Base-by-base conservation (phyloP, 2,888 invertebrate species). In the Oscheius sp. region DNA sequence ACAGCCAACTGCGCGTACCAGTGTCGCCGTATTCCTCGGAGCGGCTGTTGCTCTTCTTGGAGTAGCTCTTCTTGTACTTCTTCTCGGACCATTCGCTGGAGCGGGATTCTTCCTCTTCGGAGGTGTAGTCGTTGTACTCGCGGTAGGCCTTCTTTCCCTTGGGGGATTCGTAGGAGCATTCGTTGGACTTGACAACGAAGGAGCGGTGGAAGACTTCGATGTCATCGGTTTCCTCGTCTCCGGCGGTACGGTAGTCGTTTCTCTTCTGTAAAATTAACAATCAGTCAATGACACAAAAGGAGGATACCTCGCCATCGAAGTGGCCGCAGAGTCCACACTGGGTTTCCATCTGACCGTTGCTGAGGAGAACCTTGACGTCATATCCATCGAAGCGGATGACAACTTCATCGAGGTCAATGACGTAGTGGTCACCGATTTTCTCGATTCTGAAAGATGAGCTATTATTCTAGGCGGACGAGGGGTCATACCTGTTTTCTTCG, bases 301-400 rank as follows among this genome's bases (percentile, higher is more conserved):
- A 49, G 29, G 3, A 29, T 49, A 74, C 79, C 74, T 84, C 81
- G 64, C 75, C 81, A 63, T 88, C 84, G 74, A 77, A 84, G 80
- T 86, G 82, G 69, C 86, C 88, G 76, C 88, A 88, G 55, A 88
- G 81, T 69, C 88, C 88, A 76, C 88, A 88, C 53, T 84, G 85
- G 25, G 68, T 66, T 77, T 81, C 75, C 74, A 78, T 75, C 78
- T 78, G 81, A 18, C 71, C n/a, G 45, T 74, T 72, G 29, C 73
- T 69, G 46, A 84, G 53, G 69, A 77, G 76, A 73, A 86, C 76
- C 78, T 79, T 77, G 72, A 76, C 77, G 69, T 77, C 73, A 74
- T 76, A 76, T 59, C 86, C 85, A 74, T 86, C 83, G 76, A 87
- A 87, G 43, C 72, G 76, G 69, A 86, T 83, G 49, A 77, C 74